These are phyloP conservation scores for Hydrochoerus hydrochaeris DNA, from an alignment of 2,113 vertebrate species.

Conservation along the genomic window DNA sequence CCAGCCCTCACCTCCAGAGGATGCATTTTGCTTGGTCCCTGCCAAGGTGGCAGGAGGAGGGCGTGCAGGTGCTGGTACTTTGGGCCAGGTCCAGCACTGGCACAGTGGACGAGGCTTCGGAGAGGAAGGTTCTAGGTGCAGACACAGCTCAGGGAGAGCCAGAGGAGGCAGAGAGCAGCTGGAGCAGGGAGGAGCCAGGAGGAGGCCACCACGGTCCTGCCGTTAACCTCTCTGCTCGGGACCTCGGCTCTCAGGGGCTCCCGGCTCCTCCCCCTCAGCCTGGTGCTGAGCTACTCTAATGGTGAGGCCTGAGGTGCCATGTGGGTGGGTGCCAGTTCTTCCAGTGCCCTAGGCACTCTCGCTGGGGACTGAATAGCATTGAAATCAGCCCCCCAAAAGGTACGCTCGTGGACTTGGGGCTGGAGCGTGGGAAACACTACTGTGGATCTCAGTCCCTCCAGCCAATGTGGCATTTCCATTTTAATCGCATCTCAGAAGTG, in stretches of 20 bases:
- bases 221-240: background rate
- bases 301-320: rapidly evolving
- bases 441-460: too few species aligned
- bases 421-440: rapidly evolving
- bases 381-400: too few species aligned
- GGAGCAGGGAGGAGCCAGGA: background rate
- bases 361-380: rapidly evolving
- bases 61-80: background rate
- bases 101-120: background rate
- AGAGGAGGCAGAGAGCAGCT: background rate
- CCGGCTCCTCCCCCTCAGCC: background rate
- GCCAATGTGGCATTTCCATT: rapidly evolving
- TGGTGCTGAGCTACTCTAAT: background rate
- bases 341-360: background rate
- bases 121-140: background rate
- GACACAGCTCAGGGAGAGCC: background rate
- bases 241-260: too few species aligned
- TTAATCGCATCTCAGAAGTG: too few species aligned
- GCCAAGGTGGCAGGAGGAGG: background rate
- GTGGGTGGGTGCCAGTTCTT: background rate
- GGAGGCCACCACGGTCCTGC: background rate
- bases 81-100: background rate
- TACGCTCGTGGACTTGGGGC: rapidly evolving
- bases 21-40: too few species aligned
- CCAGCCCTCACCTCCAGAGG: background rate